Conservation (phyloP, 2,888 invertebrate species). For the Amphimallon solstitiale region DNA sequence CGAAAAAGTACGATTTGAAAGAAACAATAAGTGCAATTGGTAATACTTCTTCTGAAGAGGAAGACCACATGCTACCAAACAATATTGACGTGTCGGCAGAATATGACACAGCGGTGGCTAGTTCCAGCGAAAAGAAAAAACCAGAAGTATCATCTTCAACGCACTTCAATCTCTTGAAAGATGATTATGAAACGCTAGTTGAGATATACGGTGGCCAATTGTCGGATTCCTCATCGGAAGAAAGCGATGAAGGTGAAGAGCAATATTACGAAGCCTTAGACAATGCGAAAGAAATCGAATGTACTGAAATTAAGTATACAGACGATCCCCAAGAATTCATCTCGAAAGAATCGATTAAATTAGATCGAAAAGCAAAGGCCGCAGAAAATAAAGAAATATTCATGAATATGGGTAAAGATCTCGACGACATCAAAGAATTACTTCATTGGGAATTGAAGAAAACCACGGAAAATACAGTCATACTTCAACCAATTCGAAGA, state of each 20-base stretch:
- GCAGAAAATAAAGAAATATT: conserved; percentile 21
- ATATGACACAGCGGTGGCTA: no score
- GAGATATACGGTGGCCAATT: conserved; percentile 5
- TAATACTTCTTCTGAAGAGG: no score
- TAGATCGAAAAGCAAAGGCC: not conserved
- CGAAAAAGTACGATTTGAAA: no score
- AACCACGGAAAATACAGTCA: conserved; percentile 48
- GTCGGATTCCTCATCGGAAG: conserved; percentile 15
- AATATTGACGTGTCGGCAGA: no score
- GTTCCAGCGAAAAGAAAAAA: no score
- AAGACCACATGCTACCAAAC: no score
- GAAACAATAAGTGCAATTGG: no score
- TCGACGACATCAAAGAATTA: conserved; percentile 53
- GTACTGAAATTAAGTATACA: conserved; percentile 24
- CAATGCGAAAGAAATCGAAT: conserved; percentile 34
- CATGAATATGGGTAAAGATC: conserved; percentile 30
- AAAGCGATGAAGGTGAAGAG: conserved; percentile 38
- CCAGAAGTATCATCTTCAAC: not conserved
- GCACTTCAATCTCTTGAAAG: not conserved
- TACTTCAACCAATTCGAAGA: conserved; percentile 48
- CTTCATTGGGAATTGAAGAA: conserved; percentile 55
- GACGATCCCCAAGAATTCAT: conserved; percentile 35
- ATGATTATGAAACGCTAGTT: conserved; percentile 29
- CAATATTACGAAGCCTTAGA: conserved; percentile 47
- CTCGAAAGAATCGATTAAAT: conserved; percentile 25